Evolutionary conservation across 2,888 invertebrate species (phyloP).

Genomic region (Formica aserva): DNA sequence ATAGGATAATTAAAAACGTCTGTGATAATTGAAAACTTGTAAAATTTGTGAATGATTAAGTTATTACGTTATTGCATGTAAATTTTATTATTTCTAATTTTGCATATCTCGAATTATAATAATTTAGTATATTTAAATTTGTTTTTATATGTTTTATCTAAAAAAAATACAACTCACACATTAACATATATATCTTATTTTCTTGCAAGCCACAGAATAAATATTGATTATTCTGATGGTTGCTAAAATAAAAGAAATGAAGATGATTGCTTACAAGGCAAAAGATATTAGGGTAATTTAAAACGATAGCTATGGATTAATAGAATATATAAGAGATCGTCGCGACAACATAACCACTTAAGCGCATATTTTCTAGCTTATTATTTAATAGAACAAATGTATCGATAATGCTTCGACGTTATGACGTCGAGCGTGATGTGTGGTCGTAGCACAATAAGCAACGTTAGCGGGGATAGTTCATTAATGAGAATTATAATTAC

Average conservation of each 20-base stretch:
- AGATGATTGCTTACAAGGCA: neutral
- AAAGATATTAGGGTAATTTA: slow-evolving; percentile 1
- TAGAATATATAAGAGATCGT: slow-evolving; percentile 6
- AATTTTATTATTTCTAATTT: neutral
- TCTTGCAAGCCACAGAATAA: neutral
- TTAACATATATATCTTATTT: neutral
- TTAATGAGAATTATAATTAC: slow-evolving; percentile 59
- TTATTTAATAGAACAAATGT: slow-evolving; percentile 33
- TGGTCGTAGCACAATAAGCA: slow-evolving; percentile 35
- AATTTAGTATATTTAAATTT: neutral
- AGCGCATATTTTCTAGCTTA: neutral
- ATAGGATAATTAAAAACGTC: neutral
- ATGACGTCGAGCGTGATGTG: slow-evolving; percentile 17
- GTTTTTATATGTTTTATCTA: neutral
- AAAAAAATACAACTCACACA: neutral
- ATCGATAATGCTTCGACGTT: slow-evolving; percentile 21
- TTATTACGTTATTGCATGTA: neutral
- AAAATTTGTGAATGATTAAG: neutral
- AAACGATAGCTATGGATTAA: neutral
- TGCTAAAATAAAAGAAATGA: slow-evolving; percentile 15
- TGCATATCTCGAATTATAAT: neutral
- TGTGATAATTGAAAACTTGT: neutral
- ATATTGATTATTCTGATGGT: neutral
- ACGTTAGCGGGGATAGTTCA: slow-evolving; percentile 16
- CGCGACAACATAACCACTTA: neutral